Percentiles rank a stretch among this genome's conserved stretches.
Conservation (phyloP, 2,888 invertebrate species). For the Diarsia mendica region DNA sequence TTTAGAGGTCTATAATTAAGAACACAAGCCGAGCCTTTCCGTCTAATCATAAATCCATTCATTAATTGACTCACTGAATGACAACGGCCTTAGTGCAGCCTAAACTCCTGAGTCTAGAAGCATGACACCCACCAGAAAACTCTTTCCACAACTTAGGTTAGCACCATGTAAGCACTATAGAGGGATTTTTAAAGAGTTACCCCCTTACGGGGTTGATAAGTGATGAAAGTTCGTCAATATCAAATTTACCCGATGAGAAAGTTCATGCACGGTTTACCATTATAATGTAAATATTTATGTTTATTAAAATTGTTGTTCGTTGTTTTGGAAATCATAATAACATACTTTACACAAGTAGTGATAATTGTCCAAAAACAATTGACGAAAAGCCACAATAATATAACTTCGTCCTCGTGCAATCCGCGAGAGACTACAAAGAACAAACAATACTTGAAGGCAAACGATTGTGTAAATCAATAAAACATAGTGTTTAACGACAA, state of each 20-base stretch:
- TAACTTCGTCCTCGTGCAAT: not conserved
- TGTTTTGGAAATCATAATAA: not conserved
- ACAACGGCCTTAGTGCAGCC: too few relatives aligned
- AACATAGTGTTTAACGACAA: slow-evolving; percentile 47
- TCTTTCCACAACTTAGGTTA: not conserved
- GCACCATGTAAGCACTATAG: not conserved
- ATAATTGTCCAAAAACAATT: not conserved
- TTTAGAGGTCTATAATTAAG: not conserved
- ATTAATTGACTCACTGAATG: not conserved
- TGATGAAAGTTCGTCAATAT: not conserved
- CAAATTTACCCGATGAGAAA: not conserved
- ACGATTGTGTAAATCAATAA: slow-evolving; percentile 60
- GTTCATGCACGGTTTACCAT: not conserved
- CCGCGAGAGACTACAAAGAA: slow-evolving; percentile 16
- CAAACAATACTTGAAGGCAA: slow-evolving; percentile 47
- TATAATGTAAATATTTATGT: not conserved
- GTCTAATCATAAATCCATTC: not conserved
- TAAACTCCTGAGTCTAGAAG: not conserved
- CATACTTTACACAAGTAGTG: too few relatives aligned
- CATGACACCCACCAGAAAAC: not conserved
- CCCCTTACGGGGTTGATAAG: not conserved
- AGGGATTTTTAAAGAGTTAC: not conserved
- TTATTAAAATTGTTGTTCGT: not conserved
- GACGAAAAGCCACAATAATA: not conserved
- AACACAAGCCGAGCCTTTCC: not conserved